These are phyloP conservation scores for Agriopis aurantiaria DNA, from an alignment of 2,888 invertebrate species.

Conservation along the genomic window DNA sequence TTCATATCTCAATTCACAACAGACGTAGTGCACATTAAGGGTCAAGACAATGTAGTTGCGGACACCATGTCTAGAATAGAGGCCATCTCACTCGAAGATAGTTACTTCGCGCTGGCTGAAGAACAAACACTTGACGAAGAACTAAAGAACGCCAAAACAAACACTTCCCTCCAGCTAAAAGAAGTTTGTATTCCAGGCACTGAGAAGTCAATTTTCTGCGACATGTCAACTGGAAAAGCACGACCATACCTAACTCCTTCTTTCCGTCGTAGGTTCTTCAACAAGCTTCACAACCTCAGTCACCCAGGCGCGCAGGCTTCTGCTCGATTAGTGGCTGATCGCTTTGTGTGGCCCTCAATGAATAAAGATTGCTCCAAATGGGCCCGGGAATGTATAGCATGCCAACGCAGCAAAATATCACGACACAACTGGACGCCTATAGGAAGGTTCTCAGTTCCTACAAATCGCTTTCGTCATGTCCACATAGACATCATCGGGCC, in stretches of 20 bases:
- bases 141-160: neutral
- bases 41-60: slow-evolving; percentile 35
- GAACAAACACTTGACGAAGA: slow-evolving; percentile 8
- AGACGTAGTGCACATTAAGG: slow-evolving; percentile 36
- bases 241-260: slow-evolving; percentile 29
- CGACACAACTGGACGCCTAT: neutral
- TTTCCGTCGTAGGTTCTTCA: slow-evolving; percentile 21
- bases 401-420: slow-evolving; percentile 5
- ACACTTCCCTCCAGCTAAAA: slow-evolving; percentile 6
- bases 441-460: neutral
- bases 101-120: slow-evolving; percentile 5
- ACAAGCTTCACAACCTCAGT: slow-evolving; percentile 20
- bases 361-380: slow-evolving; percentile 11
- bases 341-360: slow-evolving; percentile 22
- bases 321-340: slow-evolving; percentile 13
- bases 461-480: neutral
- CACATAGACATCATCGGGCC: slow-evolving; percentile 1
- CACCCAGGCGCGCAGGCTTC: slow-evolving; percentile 26
- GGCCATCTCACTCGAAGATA: slow-evolving; percentile 24
- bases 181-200: slow-evolving; percentile 13
- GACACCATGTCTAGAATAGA: slow-evolving; percentile 46
- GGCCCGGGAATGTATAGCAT: neutral
- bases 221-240: slow-evolving; percentile 14
- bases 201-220: neutral
- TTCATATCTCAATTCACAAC: slow-evolving; percentile 30